Evolutionary conservation across 2,113 vertebrate species (phyloP).

Genomic region (Mola mola): DNA sequence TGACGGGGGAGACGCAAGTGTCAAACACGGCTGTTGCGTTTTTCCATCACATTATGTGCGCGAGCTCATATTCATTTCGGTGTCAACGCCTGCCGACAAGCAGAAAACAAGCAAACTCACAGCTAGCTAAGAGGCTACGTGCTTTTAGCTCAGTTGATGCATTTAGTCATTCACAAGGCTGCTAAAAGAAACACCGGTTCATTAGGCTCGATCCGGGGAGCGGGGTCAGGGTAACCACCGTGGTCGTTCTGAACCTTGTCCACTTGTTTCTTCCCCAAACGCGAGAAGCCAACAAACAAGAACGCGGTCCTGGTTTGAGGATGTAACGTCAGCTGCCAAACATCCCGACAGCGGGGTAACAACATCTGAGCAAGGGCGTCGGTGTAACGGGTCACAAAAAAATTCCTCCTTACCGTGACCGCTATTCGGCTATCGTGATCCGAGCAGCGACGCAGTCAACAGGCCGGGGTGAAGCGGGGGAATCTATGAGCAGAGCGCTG

Average conservation of each 20-base stretch:
- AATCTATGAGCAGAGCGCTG: constrained; percentile 14
- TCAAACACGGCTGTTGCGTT: constrained; percentile 5
- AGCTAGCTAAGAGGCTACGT: constrained; percentile 61
- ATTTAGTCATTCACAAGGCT: constrained; percentile 4
- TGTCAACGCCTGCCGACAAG: background rate
- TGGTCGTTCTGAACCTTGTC: constrained; percentile 8
- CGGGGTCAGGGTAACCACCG: background rate
- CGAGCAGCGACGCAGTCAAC: constrained; percentile 76
- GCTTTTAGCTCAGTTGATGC: constrained; percentile 34
- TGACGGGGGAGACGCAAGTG: constrained; percentile 1
- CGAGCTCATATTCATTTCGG: constrained; percentile 25
- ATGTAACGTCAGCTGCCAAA: background rate
- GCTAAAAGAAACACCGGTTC: background rate
- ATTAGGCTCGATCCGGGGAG: background rate
- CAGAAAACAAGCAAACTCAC: constrained; percentile 10
- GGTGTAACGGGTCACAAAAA: constrained; percentile 42
- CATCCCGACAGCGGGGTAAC: background rate
- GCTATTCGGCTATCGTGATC: constrained; percentile 61
- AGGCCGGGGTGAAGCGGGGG: constrained; percentile 72
- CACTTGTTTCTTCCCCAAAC: constrained; percentile 10
- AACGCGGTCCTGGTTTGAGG: background rate
- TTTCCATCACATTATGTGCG: constrained; percentile 9
- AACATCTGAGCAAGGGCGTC: background rate
- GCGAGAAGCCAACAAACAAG: constrained; percentile 5
- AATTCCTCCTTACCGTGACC: constrained; percentile 41